Base-by-base conservation (phyloP, 1,140 invertebrate genomes). In the Ephestia elutella region DNA sequence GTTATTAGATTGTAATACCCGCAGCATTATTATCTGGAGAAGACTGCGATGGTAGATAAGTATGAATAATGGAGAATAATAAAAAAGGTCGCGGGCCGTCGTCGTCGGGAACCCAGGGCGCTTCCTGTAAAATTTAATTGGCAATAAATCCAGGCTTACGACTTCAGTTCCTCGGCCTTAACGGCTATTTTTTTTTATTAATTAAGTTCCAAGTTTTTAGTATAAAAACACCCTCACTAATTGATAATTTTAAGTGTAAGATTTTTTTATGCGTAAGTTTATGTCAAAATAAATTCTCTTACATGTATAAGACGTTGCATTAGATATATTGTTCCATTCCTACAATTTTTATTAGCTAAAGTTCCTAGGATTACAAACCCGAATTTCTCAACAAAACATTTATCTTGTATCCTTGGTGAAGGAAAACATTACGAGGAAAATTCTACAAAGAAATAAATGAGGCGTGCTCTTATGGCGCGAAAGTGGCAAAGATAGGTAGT, bases 101-200 rank as follows among this genome's bases (percentile, higher is more conserved):
- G 38, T 56, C 61, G n/a, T n/a, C n/a, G n/a, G 44, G 51, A 25
- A 62, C 49, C 56, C 56, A 5, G 2, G 54, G 50, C 28, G 54
- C 15, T 55, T 48, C 18, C 20, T n/a, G 49, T 59, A 49, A 66
- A 66, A 62, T 62, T 57, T 57, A 56, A 59, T 60, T 62, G 38
- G 38, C 50, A 49, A 66, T 59, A 59, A 66, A 56, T 62, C 38
- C 59, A 19, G 35, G 57, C 25, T 54, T 49, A 57, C 18, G 50
- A 57, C 48, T 59, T 19, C 21, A 48, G 49, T 48, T 57, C 21
- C 32, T 53, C 18, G 5, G 21, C 50, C 21, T 56, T 59, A 21
- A 56, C 58, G 55, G 13, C 53, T 57, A 13, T 56, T 54, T 28
- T 54, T 28, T 58, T 56, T 59, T 62, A 54, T 59, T 57, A 49